Percentiles rank a stretch among this genome's conserved stretches.
Evolutionary conservation across 2,888 invertebrate species (phyloP).

Genomic region (Hypselothyrea guttata): DNA sequence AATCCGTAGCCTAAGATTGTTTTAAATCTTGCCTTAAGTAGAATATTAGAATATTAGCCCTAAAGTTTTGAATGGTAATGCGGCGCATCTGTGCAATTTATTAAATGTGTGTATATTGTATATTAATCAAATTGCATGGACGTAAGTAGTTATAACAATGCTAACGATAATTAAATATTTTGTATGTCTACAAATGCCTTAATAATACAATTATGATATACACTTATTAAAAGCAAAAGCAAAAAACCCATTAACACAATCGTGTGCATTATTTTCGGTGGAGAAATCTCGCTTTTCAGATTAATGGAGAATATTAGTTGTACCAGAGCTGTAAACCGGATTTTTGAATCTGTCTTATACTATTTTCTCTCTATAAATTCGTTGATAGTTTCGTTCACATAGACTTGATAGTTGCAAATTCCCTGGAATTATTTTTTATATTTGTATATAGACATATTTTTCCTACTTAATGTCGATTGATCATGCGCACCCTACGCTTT

Average conservation of each 20-base stretch:
- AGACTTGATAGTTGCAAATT: neutral
- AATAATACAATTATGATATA: slow-evolving; percentile 33
- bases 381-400: slow-evolving; percentile 11
- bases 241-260: slow-evolving; percentile 34
- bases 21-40: slow-evolving; percentile 80
- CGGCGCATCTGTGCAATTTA: slow-evolving; percentile 60
- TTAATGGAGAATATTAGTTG: no score
- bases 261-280: slow-evolving; percentile 12
- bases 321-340: no score
- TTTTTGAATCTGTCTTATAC: no score
- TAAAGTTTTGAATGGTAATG: slow-evolving; percentile 44
- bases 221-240: slow-evolving; percentile 34
- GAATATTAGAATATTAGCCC: slow-evolving; percentile 47
- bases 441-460: no score
- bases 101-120: slow-evolving; percentile 57
- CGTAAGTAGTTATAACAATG: slow-evolving; percentile 46
- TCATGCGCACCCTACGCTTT: slow-evolving; percentile 81
- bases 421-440: neutral
- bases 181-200: slow-evolving; percentile 51
- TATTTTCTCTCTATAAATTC: slow-evolving; percentile 22
- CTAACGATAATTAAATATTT: slow-evolving; percentile 49
- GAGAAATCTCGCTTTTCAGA: neutral
- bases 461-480: slow-evolving; percentile 80
- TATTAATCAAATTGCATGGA: slow-evolving; percentile 57
- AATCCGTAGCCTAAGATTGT: slow-evolving; percentile 70